A percentile compares a stretch with the other conserved stretches of the same genome.
Evolutionary conservation across 2,888 invertebrate species (phyloP).

Genomic region (Hymenopus coronatus): DNA sequence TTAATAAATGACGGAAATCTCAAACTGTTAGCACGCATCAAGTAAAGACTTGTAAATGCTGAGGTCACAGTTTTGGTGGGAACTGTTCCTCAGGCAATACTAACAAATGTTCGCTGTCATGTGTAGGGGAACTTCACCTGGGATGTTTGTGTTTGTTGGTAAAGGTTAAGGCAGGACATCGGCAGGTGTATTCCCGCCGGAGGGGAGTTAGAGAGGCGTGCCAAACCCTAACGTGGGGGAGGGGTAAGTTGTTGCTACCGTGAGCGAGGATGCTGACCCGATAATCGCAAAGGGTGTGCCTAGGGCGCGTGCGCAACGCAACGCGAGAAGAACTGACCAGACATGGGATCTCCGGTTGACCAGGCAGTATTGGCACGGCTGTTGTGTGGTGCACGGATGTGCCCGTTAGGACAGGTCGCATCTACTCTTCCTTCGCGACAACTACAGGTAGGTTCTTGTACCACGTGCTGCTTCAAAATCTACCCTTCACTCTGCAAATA

Average conservation of each 20-base stretch:
- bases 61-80: no score
- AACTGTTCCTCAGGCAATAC: no score
- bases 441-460: neutral
- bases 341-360: neutral
- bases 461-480: no score
- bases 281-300: neutral
- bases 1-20: no score
- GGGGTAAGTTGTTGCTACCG: neutral
- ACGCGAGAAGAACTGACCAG: neutral
- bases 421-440: neutral
- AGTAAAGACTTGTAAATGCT: no score
- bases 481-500: no score
- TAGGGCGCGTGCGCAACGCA: neutral
- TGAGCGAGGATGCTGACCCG: neutral
- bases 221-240: neutral
- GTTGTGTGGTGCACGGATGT: neutral
- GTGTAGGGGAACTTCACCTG: neutral
- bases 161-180: neutral
- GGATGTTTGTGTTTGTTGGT: neutral
- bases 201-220: neutral
- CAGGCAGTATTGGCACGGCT: neutral
- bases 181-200: neutral
- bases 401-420: neutral
- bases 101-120: no score
- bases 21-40: no score